These are phyloP conservation scores for Rhingia rostrata DNA, from an alignment of 2,888 invertebrate species.

Conservation along the genomic window DNA sequence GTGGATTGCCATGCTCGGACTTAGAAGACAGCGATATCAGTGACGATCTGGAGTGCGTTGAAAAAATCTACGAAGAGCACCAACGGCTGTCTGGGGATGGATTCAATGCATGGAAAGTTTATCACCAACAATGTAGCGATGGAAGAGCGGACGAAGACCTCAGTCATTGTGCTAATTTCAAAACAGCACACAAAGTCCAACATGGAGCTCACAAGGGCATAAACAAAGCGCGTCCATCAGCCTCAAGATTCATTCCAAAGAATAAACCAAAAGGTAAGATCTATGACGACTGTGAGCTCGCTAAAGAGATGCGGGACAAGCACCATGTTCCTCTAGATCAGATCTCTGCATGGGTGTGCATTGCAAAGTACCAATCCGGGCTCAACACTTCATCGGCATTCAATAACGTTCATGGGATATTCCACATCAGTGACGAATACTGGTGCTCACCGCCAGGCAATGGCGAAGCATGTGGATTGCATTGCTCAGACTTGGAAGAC, in stretches of 20 bases:
- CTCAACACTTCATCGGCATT: conserved; percentile 86
- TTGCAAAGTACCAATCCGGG: conserved; percentile 87
- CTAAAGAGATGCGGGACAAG: conserved; percentile 84
- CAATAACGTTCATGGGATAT: conserved; percentile 86
- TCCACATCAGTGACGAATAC: conserved; percentile 88
- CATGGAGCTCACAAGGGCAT: background rate
- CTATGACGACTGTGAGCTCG: conserved; percentile 88
- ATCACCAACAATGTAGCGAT: conserved; percentile 85
- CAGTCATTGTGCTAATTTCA: conserved; percentile 78
- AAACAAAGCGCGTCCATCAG: conserved; percentile 15
- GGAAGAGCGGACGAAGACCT: conserved; percentile 83
- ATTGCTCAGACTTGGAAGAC: conserved; percentile 86
- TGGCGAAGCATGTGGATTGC: conserved; percentile 85
- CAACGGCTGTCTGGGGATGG: conserved; percentile 88
- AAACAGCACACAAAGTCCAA: conserved; percentile 17
- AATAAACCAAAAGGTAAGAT: conserved; percentile 82
- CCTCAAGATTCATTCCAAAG: background rate
- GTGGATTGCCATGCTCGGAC: conserved; percentile 85
- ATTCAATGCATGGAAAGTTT: conserved; percentile 90
- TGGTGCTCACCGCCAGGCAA: conserved; percentile 86
- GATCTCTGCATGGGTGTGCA: conserved; percentile 87
- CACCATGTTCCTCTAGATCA: conserved; percentile 84
- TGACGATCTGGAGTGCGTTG: conserved; percentile 88
- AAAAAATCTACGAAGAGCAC: conserved; percentile 87
- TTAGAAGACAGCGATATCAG: conserved; percentile 88